Base-by-base conservation (phyloP, 2,888 invertebrate genomes). In the Mechanitis messenoides region DNA sequence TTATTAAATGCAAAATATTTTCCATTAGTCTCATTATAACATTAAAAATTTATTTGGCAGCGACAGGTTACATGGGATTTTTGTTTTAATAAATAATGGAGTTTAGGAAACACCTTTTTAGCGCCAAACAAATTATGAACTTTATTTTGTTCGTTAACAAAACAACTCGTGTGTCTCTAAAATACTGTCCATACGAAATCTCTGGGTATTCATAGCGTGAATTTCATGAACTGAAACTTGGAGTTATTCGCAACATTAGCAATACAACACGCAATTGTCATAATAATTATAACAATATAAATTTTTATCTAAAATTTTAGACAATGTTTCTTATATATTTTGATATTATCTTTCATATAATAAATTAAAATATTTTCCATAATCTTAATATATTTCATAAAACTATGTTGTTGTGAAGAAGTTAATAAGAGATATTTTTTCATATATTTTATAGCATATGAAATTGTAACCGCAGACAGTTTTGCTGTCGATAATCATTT, bases 211-310 rank as follows among this genome's bases (percentile, higher is more conserved):
- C 78, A 42, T 72, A 73, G 72, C 68, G 79, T 74, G 74, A 75
- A 83, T 84, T 84, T 83, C 81, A 75, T 77, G 79, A 74, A 77
- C 79, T 68, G 78, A 66, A 68, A 66, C 76, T 78, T 72, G 64
- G 69, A 74, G 78, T 74, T 80, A 83, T 84, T 83, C 78, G 76
- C 77, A 80, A 77, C 78, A 81, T 80, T 79, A 71, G 72, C 71
- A 72, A 73, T 66, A 72, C 74, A 73, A 68, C 69, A 71, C 63
- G 60, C 59, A 63, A 58, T 63, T 61, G 65, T 56, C 56, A 56
- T 65, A 61, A 56, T 57, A 61, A 65, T 65, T 56, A 54, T 55
- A 47, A 61, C 33, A 42, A 35, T 31, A 53, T 58, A 58, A 65
- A 65, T 63, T 60, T 61, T 65, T 62, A 55, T 58, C 59, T 65